phyloP scores from a whole-genome alignment of 2,113 vertebrate species.

The Oryzias woworae region DNA sequence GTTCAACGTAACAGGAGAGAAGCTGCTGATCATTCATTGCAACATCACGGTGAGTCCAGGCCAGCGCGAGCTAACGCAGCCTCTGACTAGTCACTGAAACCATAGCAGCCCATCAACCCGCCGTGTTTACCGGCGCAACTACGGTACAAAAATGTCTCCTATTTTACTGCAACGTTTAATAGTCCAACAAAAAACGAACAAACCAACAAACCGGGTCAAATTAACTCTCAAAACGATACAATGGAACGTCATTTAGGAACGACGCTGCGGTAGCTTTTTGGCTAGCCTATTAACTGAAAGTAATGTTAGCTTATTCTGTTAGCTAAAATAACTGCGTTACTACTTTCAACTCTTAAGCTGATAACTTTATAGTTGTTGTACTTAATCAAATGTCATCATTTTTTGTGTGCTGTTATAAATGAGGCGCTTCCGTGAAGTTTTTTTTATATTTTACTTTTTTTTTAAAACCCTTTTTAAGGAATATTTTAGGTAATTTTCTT shows the following conservation, averaged over 20 bases:
- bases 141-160: conserved; percentile 8
- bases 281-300: conserved; percentile 52
- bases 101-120: conserved; percentile 17
- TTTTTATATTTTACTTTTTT: too few relatives aligned
- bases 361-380: conserved; percentile 27
- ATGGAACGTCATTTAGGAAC: conserved; percentile 27
- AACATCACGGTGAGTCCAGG: conserved; percentile 90
- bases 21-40: conserved; percentile 93
- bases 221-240: not conserved
- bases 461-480: too few relatives aligned
- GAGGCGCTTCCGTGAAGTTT: too few relatives aligned
- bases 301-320: conserved; percentile 58
- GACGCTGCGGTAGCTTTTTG: conserved; percentile 49
- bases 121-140: conserved; percentile 48
- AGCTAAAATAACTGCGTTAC: conserved; percentile 58
- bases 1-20: conserved; percentile 85
- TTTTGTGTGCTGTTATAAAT: too few relatives aligned
- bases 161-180: not conserved
- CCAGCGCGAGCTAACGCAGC: conserved; percentile 56
- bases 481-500: too few relatives aligned
- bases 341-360: conserved; percentile 8
- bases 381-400: not conserved
- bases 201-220: not conserved
- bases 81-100: conserved; percentile 60
- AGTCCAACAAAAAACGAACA: conserved; percentile 3